phyloP scores from a whole-genome alignment of 2,113 vertebrate genomes.

The Genyomyrus donnyi region DNA sequence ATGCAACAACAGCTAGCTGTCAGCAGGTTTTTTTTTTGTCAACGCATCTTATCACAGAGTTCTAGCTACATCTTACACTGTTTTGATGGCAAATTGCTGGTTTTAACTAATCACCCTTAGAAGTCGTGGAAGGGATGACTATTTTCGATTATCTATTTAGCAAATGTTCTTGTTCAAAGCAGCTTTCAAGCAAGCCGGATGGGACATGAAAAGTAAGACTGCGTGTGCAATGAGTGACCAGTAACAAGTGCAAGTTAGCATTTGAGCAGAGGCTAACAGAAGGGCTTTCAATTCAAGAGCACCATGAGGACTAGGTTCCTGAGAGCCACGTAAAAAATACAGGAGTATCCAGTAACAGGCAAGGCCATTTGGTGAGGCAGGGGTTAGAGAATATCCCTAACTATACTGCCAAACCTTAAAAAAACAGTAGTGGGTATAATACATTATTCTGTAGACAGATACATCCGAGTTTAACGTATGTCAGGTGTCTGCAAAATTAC shows the following conservation, averaged over 20 bases:
- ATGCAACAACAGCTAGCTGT: background rate
- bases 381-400: background rate
- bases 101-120: background rate
- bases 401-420: background rate
- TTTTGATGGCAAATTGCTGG: background rate
- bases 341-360: background rate
- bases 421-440: background rate
- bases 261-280: background rate
- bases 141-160: background rate
- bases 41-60: background rate
- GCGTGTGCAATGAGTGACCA: background rate
- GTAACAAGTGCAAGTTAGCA: background rate
- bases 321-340: background rate
- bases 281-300: background rate
- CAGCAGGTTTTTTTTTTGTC: background rate
- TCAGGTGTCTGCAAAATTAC: background rate
- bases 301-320: background rate
- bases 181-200: background rate
- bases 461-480: background rate
- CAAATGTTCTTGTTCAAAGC: background rate
- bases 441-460: background rate
- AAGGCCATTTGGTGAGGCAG: background rate
- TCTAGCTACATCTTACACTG: background rate
- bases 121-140: background rate
- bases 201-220: background rate